Conservation (phyloP, 2,888 invertebrate genomes). For the Macropis europaea region DNA sequence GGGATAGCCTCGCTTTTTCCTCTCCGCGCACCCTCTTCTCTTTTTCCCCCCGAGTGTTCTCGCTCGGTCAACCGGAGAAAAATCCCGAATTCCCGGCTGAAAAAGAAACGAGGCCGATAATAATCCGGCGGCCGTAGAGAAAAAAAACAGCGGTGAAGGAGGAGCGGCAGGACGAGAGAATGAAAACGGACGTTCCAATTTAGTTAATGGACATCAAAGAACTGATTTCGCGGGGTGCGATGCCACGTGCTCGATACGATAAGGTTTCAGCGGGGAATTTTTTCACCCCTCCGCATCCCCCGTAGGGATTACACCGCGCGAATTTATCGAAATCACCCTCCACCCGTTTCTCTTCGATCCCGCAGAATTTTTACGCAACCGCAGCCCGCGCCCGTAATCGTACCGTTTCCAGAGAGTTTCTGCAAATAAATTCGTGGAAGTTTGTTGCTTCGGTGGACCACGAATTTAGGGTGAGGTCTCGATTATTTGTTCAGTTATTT, state of each 20-base stretch:
- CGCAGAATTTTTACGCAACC: neutral
- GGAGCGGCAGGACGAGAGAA: neutral
- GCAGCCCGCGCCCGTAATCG: no score
- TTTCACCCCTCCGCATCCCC: neutral
- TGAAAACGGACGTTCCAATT: constrained; percentile 14
- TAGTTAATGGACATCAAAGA: constrained; percentile 21
- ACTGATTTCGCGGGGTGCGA: neutral
- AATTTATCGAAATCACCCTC: constrained; percentile 9
- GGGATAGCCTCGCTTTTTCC: neutral
- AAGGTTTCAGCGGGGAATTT: constrained; percentile 12
- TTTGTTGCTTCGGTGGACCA: no score
- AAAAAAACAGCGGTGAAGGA: neutral
- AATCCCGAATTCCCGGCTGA: neutral
- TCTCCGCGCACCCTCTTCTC: neutral
- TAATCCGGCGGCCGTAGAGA: constrained; percentile 5
- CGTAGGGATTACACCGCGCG: neutral
- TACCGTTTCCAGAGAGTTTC: no score
- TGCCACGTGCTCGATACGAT: constrained; percentile 4
- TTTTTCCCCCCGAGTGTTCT: neutral
- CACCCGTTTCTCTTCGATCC: neutral
- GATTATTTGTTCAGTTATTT: no score
- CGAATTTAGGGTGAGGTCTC: no score
- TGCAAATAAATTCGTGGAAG: no score
- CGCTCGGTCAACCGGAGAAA: neutral
- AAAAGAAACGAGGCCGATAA: neutral